Conservation (phyloP, 2,113 vertebrate species). For the Saccopteryx leptura region DNA sequence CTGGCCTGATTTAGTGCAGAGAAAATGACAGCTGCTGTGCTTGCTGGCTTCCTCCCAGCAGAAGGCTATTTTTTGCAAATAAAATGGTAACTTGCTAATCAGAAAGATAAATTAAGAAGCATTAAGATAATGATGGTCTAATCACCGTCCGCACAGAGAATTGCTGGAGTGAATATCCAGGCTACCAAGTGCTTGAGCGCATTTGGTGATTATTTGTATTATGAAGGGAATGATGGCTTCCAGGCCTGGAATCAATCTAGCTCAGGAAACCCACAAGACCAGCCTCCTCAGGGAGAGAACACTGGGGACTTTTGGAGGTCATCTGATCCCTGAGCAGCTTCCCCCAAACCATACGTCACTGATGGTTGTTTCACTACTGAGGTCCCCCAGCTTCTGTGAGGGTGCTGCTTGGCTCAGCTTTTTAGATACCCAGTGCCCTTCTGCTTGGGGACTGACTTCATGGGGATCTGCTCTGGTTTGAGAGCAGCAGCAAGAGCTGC, state of each 20-base stretch:
- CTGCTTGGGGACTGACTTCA: background rate
- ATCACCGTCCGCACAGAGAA: constrained; percentile 85
- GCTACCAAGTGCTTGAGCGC: constrained; percentile 77
- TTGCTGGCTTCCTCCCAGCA: constrained; percentile 84
- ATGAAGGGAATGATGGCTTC: constrained; percentile 78
- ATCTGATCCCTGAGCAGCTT: constrained; percentile 40
- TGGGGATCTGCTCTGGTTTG: background rate
- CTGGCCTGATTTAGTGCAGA: constrained; percentile 83
- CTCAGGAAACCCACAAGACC: constrained; percentile 74
- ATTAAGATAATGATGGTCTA: constrained; percentile 87
- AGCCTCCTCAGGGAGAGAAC: constrained; percentile 52
- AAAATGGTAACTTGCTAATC: constrained; percentile 87
- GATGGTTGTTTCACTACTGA: background rate
- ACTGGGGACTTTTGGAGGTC: constrained; percentile 76
- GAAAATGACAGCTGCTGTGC: constrained; percentile 84
- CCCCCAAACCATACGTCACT: background rate
- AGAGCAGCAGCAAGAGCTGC: background rate
- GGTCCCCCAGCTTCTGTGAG: background rate
- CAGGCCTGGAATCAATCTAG: constrained; percentile 76
- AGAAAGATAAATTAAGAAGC: constrained; percentile 87
- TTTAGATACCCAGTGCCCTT: background rate
- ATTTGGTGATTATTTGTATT: constrained; percentile 83
- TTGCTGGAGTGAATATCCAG: constrained; percentile 82
- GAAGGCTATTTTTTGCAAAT: constrained; percentile 87
- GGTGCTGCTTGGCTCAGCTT: background rate